Evolutionary conservation across 2,113 vertebrate genomes (phyloP).

Genomic region (Glareola pratincola): DNA sequence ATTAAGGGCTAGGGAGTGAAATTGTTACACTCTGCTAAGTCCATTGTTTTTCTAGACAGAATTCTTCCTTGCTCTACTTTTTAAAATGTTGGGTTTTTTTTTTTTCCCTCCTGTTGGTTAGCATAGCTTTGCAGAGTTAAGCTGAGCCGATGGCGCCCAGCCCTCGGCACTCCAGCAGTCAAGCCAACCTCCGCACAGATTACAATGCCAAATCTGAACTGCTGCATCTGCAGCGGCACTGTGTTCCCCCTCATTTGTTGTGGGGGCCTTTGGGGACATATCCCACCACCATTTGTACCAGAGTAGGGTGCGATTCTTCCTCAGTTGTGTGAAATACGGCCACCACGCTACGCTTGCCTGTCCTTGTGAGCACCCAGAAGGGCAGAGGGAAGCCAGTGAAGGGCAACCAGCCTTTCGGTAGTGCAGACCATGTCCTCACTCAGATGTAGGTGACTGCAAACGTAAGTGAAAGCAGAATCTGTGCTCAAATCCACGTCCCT

Average conservation of each 20-base stretch:
- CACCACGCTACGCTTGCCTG: accelerated
- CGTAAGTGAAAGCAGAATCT: not conserved
- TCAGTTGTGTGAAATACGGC: not conserved
- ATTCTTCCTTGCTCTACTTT: not conserved
- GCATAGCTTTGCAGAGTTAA: not conserved
- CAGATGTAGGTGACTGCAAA: not conserved
- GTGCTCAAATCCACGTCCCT: not conserved
- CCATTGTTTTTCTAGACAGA: not conserved
- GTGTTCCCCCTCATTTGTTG: not conserved
- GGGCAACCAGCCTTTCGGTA: not conserved
- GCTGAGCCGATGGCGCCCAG: not conserved
- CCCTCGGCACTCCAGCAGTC: not conserved
- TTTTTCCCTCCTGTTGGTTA: not conserved
- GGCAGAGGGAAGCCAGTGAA: not conserved
- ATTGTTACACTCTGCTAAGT: not conserved
- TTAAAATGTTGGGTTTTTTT: no score
- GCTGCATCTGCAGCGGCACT: not conserved
- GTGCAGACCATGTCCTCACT: not conserved
- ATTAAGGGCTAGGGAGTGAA: not conserved
- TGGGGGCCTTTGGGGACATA: not conserved
- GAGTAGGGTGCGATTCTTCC: not conserved
- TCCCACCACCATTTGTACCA: not conserved
- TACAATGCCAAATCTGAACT: not conserved
- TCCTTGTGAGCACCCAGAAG: not conserved
- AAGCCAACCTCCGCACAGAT: not conserved